phyloP scores from a whole-genome alignment of 37 sponge, comb jelly and placozoan genomes.

The Cliona cf. orientalis region DNA sequence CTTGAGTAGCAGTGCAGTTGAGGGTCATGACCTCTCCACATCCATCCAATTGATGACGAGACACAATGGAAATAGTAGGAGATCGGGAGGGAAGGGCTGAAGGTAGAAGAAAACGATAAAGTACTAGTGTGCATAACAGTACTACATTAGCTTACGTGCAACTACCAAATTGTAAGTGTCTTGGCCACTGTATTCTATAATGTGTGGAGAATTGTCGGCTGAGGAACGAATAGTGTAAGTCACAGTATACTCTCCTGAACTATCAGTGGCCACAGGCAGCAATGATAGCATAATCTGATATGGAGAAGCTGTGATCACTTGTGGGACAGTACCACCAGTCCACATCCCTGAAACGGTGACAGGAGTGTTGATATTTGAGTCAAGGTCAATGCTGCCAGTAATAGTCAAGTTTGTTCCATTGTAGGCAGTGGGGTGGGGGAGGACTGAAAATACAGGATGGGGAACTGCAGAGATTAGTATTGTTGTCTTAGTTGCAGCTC shows the following conservation, averaged over 20 bases:
- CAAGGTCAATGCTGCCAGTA: not conserved
- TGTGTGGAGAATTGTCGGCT: no score
- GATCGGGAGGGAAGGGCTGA: conserved; percentile 2
- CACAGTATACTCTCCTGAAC: no score
- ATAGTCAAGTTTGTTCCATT: conserved; percentile 15
- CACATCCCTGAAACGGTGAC: conserved; percentile 18
- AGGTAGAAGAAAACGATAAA: no score
- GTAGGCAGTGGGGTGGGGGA: not conserved
- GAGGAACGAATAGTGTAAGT: no score
- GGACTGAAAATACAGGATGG: conserved; percentile 1
- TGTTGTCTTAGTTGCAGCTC: not conserved
- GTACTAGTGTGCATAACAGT: no score
- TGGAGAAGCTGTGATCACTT: no score
- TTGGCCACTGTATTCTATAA: no score
- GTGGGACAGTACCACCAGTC: not conserved
- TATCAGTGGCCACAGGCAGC: no score
- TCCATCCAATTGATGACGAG: not conserved
- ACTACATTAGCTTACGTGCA: no score
- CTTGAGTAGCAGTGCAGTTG: not conserved
- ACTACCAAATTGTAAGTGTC: no score
- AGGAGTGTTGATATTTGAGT: conserved; percentile 16
- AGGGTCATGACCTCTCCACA: conserved; percentile 1
- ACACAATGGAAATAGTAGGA: not conserved
- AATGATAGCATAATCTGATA: no score
- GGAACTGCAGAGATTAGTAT: conserved; percentile 19